Evolutionary conservation across 2,888 invertebrate genomes (phyloP).

Genomic region (Diploptera punctata): DNA sequence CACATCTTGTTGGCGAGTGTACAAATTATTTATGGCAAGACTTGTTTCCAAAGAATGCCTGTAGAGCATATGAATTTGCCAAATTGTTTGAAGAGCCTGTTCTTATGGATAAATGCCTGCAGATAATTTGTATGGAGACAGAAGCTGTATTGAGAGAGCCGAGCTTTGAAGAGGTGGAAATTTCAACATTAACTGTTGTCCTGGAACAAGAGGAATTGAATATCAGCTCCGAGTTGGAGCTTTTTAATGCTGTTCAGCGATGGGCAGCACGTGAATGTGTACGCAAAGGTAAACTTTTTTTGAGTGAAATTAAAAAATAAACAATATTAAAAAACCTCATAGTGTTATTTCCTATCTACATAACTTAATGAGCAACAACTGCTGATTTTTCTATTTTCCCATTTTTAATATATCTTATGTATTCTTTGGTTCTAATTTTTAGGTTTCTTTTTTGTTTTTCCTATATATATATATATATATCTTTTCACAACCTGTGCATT

Average conservation of each 20-base stretch:
- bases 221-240: conserved; percentile 75
- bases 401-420: no score
- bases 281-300: conserved; percentile 55
- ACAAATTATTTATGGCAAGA: conserved; percentile 86
- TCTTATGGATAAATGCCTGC: conserved; percentile 81
- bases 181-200: conserved; percentile 75
- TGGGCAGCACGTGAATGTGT: conserved; percentile 67
- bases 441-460: no score
- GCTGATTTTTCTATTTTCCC: no score
- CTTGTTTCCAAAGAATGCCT: conserved; percentile 79
- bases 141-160: conserved; percentile 75
- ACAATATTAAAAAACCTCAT: neutral
- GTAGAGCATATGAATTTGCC: conserved; percentile 86
- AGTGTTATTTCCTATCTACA: no score
- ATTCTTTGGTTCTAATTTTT: no score
- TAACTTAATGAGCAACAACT: no score
- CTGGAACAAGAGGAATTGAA: conserved; percentile 77
- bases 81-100: conserved; percentile 83
- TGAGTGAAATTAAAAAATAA: neutral
- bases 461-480: no score
- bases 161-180: conserved; percentile 79
- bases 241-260: conserved; percentile 76
- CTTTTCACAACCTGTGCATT: no score
- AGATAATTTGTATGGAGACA: conserved; percentile 80
- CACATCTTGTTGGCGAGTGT: conserved; percentile 82